These are phyloP conservation scores for Nothura maculosa DNA, from an alignment of 2,797 vertebrate species.

Conservation along the genomic window DNA sequence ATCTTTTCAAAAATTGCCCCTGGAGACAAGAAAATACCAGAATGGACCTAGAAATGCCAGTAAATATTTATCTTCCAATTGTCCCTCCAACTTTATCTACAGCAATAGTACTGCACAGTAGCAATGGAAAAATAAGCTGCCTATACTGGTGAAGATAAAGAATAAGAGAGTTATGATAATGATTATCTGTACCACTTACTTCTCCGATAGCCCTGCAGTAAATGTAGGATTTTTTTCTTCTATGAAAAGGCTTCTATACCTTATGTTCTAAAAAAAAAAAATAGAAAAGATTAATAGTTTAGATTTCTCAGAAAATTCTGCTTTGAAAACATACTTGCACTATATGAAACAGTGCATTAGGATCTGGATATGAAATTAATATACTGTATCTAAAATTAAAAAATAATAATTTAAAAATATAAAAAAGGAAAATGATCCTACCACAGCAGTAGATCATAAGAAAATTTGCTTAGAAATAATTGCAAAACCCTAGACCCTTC, in stretches of 20 bases:
- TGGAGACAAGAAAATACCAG: background rate
- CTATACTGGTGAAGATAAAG: background rate
- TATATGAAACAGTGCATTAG: fast-evolving
- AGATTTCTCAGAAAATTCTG: background rate
- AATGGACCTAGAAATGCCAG: background rate
- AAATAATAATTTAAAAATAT: background rate
- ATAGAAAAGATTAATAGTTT: background rate
- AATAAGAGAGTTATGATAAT: fast-evolving
- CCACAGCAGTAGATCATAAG: fast-evolving
- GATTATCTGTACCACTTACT: background rate
- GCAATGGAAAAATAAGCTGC: background rate
- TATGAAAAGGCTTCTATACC: background rate
- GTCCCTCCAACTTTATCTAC: background rate
- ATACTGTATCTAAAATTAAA: fast-evolving
- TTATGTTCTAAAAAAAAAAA: background rate
- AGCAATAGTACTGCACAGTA: no score
- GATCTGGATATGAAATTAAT: background rate
- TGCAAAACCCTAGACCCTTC: fast-evolving
- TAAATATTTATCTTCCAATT: background rate
- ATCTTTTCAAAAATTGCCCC: background rate
- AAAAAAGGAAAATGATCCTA: fast-evolving
- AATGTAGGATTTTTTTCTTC: background rate
- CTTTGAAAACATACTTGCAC: fast-evolving
- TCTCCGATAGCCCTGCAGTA: background rate
- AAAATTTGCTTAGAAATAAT: background rate